These are phyloP conservation scores for Sciaenops ocellatus DNA, from an alignment of 2,797 vertebrate genomes.

Conservation along the genomic window DNA sequence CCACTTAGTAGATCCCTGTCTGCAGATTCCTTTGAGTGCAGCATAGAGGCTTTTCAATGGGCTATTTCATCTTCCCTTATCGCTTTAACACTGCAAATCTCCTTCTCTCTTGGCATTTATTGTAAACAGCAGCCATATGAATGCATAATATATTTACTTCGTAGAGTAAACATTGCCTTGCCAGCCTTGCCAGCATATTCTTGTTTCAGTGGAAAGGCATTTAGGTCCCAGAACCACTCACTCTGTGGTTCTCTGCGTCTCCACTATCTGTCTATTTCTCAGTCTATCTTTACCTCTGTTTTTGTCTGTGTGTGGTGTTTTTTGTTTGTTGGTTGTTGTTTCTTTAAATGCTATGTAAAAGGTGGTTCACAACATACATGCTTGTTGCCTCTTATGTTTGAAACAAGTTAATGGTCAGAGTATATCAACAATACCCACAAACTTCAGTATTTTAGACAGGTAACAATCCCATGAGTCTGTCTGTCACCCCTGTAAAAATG, in stretches of 20 bases:
- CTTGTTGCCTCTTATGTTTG: slow-evolving; percentile 13
- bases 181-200: slow-evolving; percentile 18
- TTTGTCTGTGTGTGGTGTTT: background rate
- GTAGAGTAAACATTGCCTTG: slow-evolving; percentile 30
- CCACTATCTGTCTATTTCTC: background rate
- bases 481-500: background rate
- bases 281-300: background rate
- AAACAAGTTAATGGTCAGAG: background rate
- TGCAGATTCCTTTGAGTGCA: slow-evolving; percentile 52
- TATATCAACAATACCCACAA: slow-evolving; percentile 6
- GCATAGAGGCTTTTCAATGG: slow-evolving; percentile 46
- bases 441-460: slow-evolving; percentile 2
- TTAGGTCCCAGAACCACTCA: slow-evolving; percentile 7
- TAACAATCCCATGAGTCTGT: background rate
- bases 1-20: slow-evolving; percentile 53
- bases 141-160: slow-evolving; percentile 57
- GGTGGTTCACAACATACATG: background rate
- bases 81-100: slow-evolving; percentile 30
- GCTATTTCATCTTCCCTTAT: slow-evolving; percentile 49
- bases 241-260: slow-evolving; percentile 5
- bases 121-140: slow-evolving; percentile 51
- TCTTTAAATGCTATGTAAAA: background rate
- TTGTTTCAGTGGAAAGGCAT: slow-evolving; percentile 15
- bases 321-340: background rate
- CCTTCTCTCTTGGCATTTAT: slow-evolving; percentile 22